Conservation (phyloP, 2,797 vertebrate genomes). For the Crenuchus spilurus region DNA sequence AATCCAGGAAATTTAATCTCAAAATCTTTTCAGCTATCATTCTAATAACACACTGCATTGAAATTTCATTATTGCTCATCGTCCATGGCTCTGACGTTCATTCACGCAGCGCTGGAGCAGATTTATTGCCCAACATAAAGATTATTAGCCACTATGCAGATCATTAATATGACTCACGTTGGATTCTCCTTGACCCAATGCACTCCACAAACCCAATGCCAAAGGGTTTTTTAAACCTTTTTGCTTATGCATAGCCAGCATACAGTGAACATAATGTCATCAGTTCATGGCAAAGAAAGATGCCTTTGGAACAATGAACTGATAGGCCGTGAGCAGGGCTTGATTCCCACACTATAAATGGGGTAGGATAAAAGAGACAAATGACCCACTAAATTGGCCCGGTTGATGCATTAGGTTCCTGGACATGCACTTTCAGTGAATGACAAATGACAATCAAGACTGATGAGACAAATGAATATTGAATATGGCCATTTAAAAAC, state of each 20-base stretch:
- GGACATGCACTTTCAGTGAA: conserved; percentile 47
- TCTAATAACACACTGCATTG: neutral
- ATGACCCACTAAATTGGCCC: conserved; percentile 45
- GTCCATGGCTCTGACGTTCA: neutral
- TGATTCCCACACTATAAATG: conserved; percentile 44
- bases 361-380: conserved; percentile 51
- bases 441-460: conserved; percentile 58
- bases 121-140: conserved; percentile 29
- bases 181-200: conserved; percentile 28
- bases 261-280: conserved; percentile 37
- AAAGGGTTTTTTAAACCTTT: conserved; percentile 37
- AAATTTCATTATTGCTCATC: conserved; percentile 10
- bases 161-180: conserved; percentile 39
- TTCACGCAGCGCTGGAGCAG: conserved; percentile 19
- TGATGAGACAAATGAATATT: conserved; percentile 50
- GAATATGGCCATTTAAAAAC: conserved; percentile 46
- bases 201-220: conserved; percentile 22
- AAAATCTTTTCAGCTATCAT: neutral
- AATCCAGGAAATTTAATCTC: neutral
- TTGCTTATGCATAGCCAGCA: conserved; percentile 25
- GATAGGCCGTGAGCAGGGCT: conserved; percentile 39
- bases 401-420: conserved; percentile 48
- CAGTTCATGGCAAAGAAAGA: conserved; percentile 31
- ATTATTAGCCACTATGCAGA: conserved; percentile 35
- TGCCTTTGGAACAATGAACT: conserved; percentile 24